Evolutionary conservation across 2,797 vertebrate species (phyloP), one percentile per base, ranked within the genome.

Genomic region (Hypotaenidia philippensis): DNA sequence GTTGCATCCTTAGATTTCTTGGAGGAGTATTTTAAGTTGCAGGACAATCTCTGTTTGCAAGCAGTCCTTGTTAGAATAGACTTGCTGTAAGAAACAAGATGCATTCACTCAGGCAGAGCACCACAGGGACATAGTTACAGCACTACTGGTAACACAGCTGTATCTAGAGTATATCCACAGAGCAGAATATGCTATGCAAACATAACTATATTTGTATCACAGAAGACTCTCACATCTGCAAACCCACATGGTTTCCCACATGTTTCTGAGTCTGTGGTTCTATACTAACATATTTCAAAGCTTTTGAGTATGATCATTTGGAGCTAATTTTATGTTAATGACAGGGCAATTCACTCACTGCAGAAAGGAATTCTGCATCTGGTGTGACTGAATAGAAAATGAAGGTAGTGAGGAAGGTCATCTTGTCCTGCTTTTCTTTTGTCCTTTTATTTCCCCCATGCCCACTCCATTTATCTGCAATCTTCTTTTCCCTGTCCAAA

Each of bases 191-290:
- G 29, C 78, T 66, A 38, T 4, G 1, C 34, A 84, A 92, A 90
- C 63, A 49, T 10, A 72, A 61, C 86, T 94, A 63, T 44, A 77
- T 85, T 84, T 87, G 61, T 89, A 91, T 32, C 70, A 72, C 36
- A 90, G 74, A 95, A 87, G 60, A 92, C 56, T 69, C 84, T 76
- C 64, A 89, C 95, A 94, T 94, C 89, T 95, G 94, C 74, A 95
- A 89, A 81, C 6, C 27, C 50, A 87, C 40, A 93, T 65, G 65
- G 61, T 79, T 75, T 90, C 59, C 74, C 90, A 95, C 38, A 44
- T 74, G 75, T 1, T 76, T 94, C 70, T 90, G 47, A 84, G 59
- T 52, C 59, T 60, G 32, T 89, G 78, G 66, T 85, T 94, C 78
- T 49, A 45, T 29, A 72, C 18, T 12, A 66, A 84, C 44, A 20